Conservation (phyloP, 2,797 vertebrate genomes). For the Eupleurogrammus muticus region DNA sequence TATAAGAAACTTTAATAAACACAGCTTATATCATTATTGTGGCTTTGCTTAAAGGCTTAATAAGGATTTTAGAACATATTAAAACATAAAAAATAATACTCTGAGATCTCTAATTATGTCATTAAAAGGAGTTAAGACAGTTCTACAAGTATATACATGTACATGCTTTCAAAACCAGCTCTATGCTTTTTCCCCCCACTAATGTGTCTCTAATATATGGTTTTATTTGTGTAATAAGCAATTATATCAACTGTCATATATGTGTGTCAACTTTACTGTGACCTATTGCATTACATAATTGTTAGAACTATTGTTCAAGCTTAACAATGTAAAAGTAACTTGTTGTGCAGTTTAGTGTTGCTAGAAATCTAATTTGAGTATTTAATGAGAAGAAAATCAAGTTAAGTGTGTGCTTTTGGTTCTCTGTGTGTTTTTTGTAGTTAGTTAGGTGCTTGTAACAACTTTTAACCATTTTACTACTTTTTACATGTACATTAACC, state of each 20-base stretch:
- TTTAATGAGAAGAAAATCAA: neutral
- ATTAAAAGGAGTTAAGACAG: conserved; percentile 1
- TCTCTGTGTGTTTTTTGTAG: neutral
- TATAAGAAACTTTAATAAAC: neutral
- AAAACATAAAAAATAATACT: neutral
- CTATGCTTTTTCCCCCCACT: neutral
- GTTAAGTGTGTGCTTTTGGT: neutral
- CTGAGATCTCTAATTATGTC: neutral
- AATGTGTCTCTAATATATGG: neutral
- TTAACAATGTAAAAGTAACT: neutral
- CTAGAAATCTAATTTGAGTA: neutral
- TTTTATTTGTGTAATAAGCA: neutral
- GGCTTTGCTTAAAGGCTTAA: neutral
- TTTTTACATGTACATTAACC: neutral
- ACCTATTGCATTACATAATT: neutral
- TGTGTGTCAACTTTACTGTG: neutral
- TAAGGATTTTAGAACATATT: neutral
- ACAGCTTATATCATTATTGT: neutral
- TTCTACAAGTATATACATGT: neutral
- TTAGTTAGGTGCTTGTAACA: neutral
- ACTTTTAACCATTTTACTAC: neutral
- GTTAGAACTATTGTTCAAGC: neutral
- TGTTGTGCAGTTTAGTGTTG: neutral
- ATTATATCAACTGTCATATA: neutral
- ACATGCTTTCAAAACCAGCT: neutral